Conservation (phyloP, 2,113 vertebrate species). For the Climacteris rufus region DNA sequence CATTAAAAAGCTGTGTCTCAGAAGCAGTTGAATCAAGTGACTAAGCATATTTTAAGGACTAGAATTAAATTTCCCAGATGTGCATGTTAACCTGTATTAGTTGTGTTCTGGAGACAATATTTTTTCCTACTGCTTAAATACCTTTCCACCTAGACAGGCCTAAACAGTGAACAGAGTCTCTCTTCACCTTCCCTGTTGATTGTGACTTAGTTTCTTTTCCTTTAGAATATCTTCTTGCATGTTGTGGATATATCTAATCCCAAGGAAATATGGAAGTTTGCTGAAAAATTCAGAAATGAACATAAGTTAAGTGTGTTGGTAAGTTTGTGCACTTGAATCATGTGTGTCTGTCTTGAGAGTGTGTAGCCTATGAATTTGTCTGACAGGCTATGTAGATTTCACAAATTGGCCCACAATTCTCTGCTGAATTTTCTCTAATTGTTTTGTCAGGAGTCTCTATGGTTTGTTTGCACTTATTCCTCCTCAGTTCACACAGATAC, state of each 20-base stretch:
- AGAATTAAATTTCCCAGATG: not conserved
- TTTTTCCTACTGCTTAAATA: not conserved
- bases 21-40: not conserved
- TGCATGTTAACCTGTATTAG: not conserved
- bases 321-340: not conserved
- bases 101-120: not conserved
- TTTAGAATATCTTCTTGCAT: conserved; percentile 80
- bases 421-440: not conserved
- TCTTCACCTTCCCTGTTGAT: not conserved
- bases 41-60: not conserved
- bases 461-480: not conserved
- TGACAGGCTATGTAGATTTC: not conserved
- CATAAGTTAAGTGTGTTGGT: conserved; percentile 80
- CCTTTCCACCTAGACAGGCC: not conserved
- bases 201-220: not conserved
- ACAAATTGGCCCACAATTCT: not conserved
- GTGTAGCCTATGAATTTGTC: not conserved
- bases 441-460: not conserved
- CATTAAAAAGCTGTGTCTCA: not conserved
- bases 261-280: conserved; percentile 81
- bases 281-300: conserved; percentile 73
- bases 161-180: not conserved
- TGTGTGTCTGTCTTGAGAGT: not conserved
- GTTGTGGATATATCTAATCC: conserved; percentile 80
- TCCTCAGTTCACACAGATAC: not conserved